Evolutionary conservation across 1,140 invertebrate genomes (phyloP).

Genomic region (Drosophila lacteicornis): DNA sequence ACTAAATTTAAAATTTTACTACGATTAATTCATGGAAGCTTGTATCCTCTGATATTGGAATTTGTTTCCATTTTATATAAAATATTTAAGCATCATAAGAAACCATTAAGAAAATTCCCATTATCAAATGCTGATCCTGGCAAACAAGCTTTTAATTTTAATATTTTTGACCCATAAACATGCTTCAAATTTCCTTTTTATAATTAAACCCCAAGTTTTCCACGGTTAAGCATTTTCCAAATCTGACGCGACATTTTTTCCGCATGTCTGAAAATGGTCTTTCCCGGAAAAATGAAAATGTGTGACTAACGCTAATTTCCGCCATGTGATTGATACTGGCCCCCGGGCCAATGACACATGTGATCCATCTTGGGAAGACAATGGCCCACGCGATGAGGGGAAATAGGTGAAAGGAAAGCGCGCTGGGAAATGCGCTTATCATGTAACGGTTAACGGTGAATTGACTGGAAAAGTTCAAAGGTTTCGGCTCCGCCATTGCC

Average conservation of each 20-base stretch:
- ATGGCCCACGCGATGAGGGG: not conserved
- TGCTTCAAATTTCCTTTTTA: not conserved
- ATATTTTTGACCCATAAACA: not conserved
- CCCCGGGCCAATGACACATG: slow-evolving; percentile 56
- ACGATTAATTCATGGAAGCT: too few relatives aligned
- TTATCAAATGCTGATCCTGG: not conserved
- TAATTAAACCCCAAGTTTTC: not conserved
- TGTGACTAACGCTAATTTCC: slow-evolving; percentile 75
- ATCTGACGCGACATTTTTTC: slow-evolving; percentile 34
- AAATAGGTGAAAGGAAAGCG: slow-evolving; percentile 27
- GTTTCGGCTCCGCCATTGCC: slow-evolving; percentile 19
- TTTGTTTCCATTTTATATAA: too few relatives aligned
- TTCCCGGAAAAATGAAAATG: slow-evolving; percentile 14
- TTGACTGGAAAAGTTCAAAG: slow-evolving; percentile 52
- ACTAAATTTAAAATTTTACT: too few relatives aligned
- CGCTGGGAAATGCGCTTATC: slow-evolving; percentile 35
- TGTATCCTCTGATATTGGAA: too few relatives aligned
- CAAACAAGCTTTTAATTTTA: not conserved
- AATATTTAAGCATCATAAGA: too few relatives aligned
- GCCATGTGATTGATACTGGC: slow-evolving; percentile 50
- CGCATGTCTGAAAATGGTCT: slow-evolving; percentile 20
- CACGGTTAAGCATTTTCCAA: not conserved
- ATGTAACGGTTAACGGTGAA: slow-evolving; percentile 47
- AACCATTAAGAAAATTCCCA: not conserved
- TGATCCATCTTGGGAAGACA: slow-evolving; percentile 65